Evolutionary conservation across 2,797 vertebrate species (phyloP), one percentile per base, ranked within the genome.

Genomic region (Liparis tanakae): DNA sequence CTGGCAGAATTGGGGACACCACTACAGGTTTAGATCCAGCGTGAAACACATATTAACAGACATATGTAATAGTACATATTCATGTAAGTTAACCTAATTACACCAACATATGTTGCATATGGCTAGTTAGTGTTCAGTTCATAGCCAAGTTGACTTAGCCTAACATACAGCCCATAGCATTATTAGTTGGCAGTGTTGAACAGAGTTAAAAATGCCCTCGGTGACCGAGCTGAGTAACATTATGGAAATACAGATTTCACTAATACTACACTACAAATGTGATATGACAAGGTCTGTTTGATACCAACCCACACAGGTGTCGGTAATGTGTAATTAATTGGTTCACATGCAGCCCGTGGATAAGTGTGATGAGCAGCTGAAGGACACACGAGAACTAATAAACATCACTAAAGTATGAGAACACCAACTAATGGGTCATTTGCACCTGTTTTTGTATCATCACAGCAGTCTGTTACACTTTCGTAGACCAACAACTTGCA

Each of bases 381-480:
- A 14, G 12, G 57, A 55, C 15, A 51, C 61, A 61, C 20, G 2
- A 17, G 25, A 57, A 15, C 55, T 69, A 58, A 67, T 60, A 59
- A 39, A n/a, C 14, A 17, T 39, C 25, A 53, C 6, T 67, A 59
- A 56, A 56, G 18, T 18, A 56, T 67, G 15, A 55, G 64, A 34
- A 43, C 44, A 65, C 20, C 59, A 61, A 14, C 56, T 71, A 48
- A 76, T 65, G 5, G 68, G 68, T 89, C 51, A 74, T 36, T 48
- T 68, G 14, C 48, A 67, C 2, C 22, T 77, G n/a, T 51, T 67
- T 74, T 43, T 22, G 6, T 54, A 37, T 54, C 5, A 18, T 48
- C 20, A 25, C 30, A 25, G 41, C 14, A 39, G 22, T 17, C 17
- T 30, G 18, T 39, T 51, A 12, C 9, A 4, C 34, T 13, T 68